A percentile compares a stretch with the other conserved stretches of the same genome.
Evolutionary conservation across 1,140 invertebrate species (phyloP).

Genomic region (Charaxes varanes): DNA sequence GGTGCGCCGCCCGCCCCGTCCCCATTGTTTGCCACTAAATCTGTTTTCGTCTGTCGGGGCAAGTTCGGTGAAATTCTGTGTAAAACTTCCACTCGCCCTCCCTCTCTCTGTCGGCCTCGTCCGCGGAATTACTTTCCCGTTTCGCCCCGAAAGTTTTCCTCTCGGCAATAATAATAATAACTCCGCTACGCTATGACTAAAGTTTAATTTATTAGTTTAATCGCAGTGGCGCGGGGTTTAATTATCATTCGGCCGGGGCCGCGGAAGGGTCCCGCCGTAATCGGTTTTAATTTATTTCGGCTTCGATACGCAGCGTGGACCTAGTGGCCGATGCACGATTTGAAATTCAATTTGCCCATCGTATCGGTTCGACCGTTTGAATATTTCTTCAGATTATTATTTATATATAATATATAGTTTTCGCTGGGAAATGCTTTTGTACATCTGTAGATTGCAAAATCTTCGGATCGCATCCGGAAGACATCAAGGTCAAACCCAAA

Average conservation of each 20-base stretch:
- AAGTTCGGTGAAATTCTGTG: slow-evolving; percentile 53
- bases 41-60: slow-evolving; percentile 56
- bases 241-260: slow-evolving; percentile 44
- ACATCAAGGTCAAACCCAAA: no score
- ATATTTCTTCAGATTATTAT: no score
- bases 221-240: slow-evolving; percentile 54
- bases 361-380: no score
- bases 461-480: no score
- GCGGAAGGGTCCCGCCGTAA: slow-evolving; percentile 9
- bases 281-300: slow-evolving; percentile 12
- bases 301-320: no score
- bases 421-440: no score
- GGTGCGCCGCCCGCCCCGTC: slow-evolving; percentile 31
- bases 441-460: no score
- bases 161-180: slow-evolving; percentile 68
- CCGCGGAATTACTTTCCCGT: slow-evolving; percentile 64
- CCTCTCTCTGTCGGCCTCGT: no score
- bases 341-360: no score
- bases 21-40: slow-evolving; percentile 60
- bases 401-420: no score
- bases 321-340: no score
- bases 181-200: slow-evolving; percentile 59
- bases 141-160: slow-evolving; percentile 47
- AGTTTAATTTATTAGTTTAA: slow-evolving; percentile 72
- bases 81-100: no score